Conservation (phyloP, 2,113 vertebrate species). For the Pao palembangensis region DNA sequence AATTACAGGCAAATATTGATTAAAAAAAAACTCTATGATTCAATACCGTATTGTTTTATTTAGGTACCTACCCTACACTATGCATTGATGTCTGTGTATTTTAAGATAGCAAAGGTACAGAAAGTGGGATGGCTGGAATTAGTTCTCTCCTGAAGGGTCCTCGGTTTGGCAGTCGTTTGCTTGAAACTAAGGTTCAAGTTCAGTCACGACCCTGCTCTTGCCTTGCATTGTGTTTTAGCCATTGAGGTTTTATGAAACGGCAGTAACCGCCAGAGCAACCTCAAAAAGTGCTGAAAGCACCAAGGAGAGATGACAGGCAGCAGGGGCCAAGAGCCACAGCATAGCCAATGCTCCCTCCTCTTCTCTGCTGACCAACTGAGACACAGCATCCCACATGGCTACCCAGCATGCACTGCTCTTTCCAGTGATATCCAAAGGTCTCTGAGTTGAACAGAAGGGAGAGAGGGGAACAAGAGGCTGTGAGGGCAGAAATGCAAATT, state of each 20-base stretch:
- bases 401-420: conserved; percentile 63
- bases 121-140: conserved; percentile 25
- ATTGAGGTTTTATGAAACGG: conserved; percentile 74
- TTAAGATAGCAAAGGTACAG: conserved; percentile 15
- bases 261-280: conserved; percentile 70
- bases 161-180: conserved; percentile 39
- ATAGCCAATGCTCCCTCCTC: conserved; percentile 35
- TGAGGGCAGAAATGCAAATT: conserved; percentile 63
- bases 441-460: conserved; percentile 29
- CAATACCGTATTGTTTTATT: neutral
- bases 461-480: conserved; percentile 21
- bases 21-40: neutral
- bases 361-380: conserved; percentile 45
- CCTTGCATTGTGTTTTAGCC: conserved; percentile 62
- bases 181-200: conserved; percentile 69
- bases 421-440: conserved; percentile 38
- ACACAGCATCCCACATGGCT: conserved; percentile 30
- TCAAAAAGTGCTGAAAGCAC: conserved; percentile 59
- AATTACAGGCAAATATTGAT: neutral
- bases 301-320: conserved; percentile 58
- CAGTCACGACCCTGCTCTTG: conserved; percentile 64
- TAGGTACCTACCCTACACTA: neutral
- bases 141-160: conserved; percentile 25
- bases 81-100: neutral
- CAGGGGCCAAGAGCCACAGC: conserved; percentile 44